Evolutionary conservation across 1,140 invertebrate species (phyloP), one percentile per base, ranked within the genome.

Genomic region (Drosophila albomicans): DNA sequence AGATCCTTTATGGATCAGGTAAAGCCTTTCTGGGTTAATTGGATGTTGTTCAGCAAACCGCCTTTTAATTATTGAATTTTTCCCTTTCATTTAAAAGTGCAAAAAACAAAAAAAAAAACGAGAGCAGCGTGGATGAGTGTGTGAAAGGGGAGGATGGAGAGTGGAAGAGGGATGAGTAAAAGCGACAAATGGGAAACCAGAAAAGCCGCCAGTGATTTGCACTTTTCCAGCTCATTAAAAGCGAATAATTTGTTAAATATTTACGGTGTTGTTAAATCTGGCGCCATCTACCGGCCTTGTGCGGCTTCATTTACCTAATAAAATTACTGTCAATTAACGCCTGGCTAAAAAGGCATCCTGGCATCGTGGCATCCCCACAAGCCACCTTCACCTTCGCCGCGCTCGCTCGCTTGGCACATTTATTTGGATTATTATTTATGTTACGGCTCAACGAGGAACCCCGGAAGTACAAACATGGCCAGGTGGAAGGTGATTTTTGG

Each of bases 191-290:
- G 64, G 30, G 38, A 57, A 49, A 51, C 45, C 54, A 52, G 52
- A 67, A 80, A 86, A 79, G 67, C 78, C 65, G 71, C 20, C 78
- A 81, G 81, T 89, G 86, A 89, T 89, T 89, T 89, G 81, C 86
- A 89, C 81, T 90, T 89, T 89, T 89, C 68, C 85, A 89, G 86
- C 85, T 89, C 86, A 89, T 89, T 89, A 89, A 89, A 88, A 89
- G 69, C 78, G 78, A 71, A 89, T 89, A 85, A 89, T 89, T 89
- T 89, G 81, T 89, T 81, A 85, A 88, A 89, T 89, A 88, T 88
- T 88, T 89, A 88, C 81, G 78, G 52, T 79, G 76, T 73, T 81
- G 65, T 81, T 79, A 76, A 73, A 59, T 56, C 56, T 67, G 71
- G 69, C 76, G 72, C 68, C 68, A 73, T 62, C 65, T 77, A 65